Base-by-base conservation (phyloP, 2,888 invertebrate species). In the Rotaria macrura region DNA sequence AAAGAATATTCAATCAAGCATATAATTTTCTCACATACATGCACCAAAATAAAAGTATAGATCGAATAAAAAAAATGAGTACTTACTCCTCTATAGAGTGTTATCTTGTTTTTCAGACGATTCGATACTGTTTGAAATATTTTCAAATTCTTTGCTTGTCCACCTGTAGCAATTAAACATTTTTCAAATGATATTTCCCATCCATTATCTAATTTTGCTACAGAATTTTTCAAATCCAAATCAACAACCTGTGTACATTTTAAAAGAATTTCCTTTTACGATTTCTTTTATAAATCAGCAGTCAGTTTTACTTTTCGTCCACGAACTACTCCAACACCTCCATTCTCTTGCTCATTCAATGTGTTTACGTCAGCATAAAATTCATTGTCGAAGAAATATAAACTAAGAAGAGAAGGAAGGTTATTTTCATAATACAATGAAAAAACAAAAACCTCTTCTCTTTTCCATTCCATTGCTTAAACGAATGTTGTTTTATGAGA, bases 121-220 rank as follows among this genome's bases (percentile, higher is more conserved):
- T 89, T 88, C 34, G 89, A 89, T 25, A 91, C 93, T 49, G 93
- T 91, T 88, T 93, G 92, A 88, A 95, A 93, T 29, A 94, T 91
- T 57, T 93, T 92, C 65, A 94, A 90, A 89, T 92, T 93, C 89
- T 93, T 94, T 6, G 95, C 95, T 55, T 91, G 91, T 55, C 94
- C 94, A 86, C 94, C 95, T 87, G 96, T 95, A 25, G 98, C 97
- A 88, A 98, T 92, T 79, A 98, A 93, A 90, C 95, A 96, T 91
- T 95, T 94, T 87, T 94, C 94, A 92, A 95, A 99, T 85, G 92
- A 91, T 87, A 96, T 94, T 89, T 92, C 92, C 87, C 92, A 92
- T 52, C 94, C 94, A 91, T 94, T 93, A 72, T 94, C 93, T 85
- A 96, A 91, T 87, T 92, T 92, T 0, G 93, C 95, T 88, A 92